These are phyloP conservation scores for Hycleus cichorii DNA, from an alignment of 1,140 invertebrate genomes.

Conservation along the genomic window DNA sequence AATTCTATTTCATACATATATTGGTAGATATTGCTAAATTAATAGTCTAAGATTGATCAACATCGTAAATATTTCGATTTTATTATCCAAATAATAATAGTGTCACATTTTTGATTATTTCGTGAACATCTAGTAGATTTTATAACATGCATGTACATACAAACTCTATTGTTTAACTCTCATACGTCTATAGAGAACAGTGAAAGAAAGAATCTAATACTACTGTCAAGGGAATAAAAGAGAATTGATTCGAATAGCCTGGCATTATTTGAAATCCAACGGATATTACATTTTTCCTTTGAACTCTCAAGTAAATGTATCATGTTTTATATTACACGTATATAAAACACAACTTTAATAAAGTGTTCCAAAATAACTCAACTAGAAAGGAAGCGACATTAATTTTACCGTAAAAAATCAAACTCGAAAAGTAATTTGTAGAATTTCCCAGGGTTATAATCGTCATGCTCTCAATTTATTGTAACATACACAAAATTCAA, in stretches of 20 bases:
- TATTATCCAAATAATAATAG: too few species aligned
- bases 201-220: constrained; percentile 12
- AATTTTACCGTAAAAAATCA: too few species aligned
- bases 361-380: constrained; percentile 15
- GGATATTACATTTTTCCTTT: constrained; percentile 22
- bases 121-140: too few species aligned
- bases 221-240: constrained; percentile 10
- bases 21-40: too few species aligned
- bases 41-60: too few species aligned
- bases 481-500: neutral
- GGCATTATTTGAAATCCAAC: constrained; percentile 17
- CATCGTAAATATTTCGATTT: too few species aligned
- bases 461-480: neutral
- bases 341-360: constrained; percentile 12
- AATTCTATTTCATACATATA: too few species aligned
- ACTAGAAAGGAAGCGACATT: neutral
- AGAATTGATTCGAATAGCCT: constrained; percentile 12
- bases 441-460: neutral
- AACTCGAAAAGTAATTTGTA: too few species aligned
- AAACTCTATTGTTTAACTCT: too few species aligned
- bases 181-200: too few species aligned
- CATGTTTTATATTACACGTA: constrained; percentile 12
- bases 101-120: too few species aligned
- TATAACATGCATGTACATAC: too few species aligned
- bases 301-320: constrained; percentile 18